Percentiles rank a stretch among this genome's conserved stretches.
Evolutionary conservation across 2,113 vertebrate species (phyloP).

Genomic region (Columba livia): DNA sequence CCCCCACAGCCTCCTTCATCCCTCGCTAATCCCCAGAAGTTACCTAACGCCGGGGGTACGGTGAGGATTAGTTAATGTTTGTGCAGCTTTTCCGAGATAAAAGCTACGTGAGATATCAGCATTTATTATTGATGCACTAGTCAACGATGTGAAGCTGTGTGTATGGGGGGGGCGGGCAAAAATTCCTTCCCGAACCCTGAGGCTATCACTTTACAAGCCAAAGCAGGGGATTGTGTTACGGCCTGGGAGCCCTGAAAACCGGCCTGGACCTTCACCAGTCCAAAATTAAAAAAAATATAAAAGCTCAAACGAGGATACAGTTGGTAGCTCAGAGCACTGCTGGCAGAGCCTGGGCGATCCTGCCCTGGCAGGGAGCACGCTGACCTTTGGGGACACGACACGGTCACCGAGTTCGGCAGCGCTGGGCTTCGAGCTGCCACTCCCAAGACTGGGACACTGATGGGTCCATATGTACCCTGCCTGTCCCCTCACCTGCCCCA

Average conservation of each 20-base stretch:
- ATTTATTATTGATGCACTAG: slow-evolving; percentile 55
- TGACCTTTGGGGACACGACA: slow-evolving; percentile 25
- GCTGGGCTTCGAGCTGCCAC: neutral
- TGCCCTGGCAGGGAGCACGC: neutral
- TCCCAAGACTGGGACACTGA: neutral
- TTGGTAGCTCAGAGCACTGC: neutral
- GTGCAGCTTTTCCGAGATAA: slow-evolving; percentile 12
- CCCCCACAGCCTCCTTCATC: neutral
- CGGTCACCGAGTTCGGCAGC: neutral
- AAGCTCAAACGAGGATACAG: neutral
- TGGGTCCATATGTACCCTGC: fast-evolving
- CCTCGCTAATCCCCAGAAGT: slow-evolving; percentile 6
- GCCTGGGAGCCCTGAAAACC: neutral
- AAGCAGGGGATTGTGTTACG: slow-evolving; percentile 45
- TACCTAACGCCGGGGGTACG: neutral
- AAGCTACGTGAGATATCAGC: neutral
- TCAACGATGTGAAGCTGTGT: neutral
- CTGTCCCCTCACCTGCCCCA: neutral
- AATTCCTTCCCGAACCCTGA: slow-evolving; percentile 44
- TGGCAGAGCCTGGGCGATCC: neutral
- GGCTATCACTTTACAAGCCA: slow-evolving; percentile 55
- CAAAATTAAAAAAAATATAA: neutral
- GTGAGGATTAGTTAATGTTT: slow-evolving; percentile 29
- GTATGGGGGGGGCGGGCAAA: neutral
- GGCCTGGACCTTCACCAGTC: neutral